Evolutionary conservation across 2,113 vertebrate species (phyloP).

Genomic region (Cebidichthys violaceus): DNA sequence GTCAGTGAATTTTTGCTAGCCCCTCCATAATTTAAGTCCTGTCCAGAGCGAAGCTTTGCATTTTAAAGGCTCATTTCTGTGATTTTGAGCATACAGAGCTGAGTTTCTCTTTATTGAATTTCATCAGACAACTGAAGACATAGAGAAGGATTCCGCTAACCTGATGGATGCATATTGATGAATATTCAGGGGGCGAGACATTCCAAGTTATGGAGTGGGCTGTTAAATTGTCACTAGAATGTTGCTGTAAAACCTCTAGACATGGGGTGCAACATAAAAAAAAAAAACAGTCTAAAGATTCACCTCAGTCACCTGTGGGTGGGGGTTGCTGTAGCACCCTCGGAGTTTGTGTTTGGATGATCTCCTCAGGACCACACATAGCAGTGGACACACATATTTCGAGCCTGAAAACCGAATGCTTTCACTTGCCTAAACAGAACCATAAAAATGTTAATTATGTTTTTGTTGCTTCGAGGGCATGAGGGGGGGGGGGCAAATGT

Average conservation of each 20-base stretch:
- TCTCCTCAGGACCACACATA: neutral
- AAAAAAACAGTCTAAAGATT: neutral
- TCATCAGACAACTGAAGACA: slow-evolving; percentile 1
- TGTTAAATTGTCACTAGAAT: neutral
- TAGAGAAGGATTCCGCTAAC: neutral
- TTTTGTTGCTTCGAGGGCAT: neutral
- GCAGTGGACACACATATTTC: neutral
- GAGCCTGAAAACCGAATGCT: neutral
- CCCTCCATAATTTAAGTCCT: slow-evolving; percentile 33
- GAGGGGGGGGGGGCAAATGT: neutral
- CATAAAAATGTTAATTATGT: neutral
- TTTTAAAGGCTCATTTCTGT: slow-evolving; percentile 11
- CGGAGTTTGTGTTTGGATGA: neutral
- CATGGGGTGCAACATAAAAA: neutral
- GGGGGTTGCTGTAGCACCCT: neutral
- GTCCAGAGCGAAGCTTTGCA: slow-evolving; percentile 30
- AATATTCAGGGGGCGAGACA: neutral
- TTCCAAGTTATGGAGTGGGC: neutral
- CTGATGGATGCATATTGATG: neutral
- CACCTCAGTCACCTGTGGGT: neutral
- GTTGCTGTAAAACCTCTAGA: neutral
- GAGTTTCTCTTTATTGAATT: neutral
- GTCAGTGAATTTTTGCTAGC: slow-evolving; percentile 28
- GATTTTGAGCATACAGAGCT: neutral
- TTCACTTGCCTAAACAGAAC: neutral